Percentiles rank a stretch among this genome's conserved stretches.
Evolutionary conservation across 2,888 invertebrate genomes (phyloP).

Genomic region (Tryphoninae sp.): DNA sequence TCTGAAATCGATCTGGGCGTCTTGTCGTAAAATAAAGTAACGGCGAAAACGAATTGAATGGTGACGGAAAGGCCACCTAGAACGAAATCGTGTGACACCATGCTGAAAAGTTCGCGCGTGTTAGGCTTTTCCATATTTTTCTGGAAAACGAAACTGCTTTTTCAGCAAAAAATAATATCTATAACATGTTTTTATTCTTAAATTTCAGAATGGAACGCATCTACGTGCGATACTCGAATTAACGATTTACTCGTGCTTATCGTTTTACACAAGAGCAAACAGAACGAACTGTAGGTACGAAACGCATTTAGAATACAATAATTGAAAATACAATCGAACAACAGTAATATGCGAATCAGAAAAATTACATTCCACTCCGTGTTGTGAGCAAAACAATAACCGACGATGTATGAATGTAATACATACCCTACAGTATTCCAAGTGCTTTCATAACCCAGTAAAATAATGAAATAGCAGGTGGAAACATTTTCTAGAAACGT

Average conservation of each 20-base stretch:
- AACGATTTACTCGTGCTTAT: not conserved
- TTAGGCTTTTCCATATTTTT: not conserved
- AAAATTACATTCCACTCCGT: not conserved
- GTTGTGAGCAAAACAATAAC: not conserved
- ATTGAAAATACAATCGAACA: not conserved
- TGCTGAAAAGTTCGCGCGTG: conserved; percentile 4
- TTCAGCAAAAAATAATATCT: not conserved
- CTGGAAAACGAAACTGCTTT: conserved; percentile 28
- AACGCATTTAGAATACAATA: too few relatives aligned
- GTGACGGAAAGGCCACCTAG: conserved; percentile 5
- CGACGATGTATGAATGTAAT: not conserved
- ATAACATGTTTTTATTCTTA: not conserved
- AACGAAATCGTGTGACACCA: conserved; percentile 22
- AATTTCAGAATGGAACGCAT: not conserved
- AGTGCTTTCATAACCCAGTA: not conserved
- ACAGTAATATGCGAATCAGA: not conserved
- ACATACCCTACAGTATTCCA: not conserved
- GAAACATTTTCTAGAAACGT: not conserved
- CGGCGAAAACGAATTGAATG: conserved; percentile 6
- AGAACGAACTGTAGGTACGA: too few relatives aligned
- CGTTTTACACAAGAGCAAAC: too few relatives aligned
- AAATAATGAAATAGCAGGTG: not conserved
- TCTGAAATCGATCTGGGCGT: conserved; percentile 42
- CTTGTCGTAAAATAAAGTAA: conserved; percentile 38
- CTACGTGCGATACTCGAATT: not conserved